Evolutionary conservation across 2,797 vertebrate species (phyloP).

Genomic region (Acrocephalus scirpaceus): DNA sequence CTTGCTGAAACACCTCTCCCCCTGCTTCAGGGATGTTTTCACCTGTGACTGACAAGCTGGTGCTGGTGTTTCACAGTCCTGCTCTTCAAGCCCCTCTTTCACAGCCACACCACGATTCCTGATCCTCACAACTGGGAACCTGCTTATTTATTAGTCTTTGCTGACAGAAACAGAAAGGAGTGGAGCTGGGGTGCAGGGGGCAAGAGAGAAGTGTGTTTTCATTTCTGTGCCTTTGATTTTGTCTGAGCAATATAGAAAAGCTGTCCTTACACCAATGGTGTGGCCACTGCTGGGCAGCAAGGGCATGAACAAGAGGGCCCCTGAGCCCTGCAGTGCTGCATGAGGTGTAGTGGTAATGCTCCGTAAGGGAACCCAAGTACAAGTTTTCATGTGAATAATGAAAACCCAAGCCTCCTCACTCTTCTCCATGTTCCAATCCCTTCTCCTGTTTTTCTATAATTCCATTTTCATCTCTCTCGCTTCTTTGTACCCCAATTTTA

Average conservation of each 20-base stretch:
- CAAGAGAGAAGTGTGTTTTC: neutral
- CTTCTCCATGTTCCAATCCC: neutral
- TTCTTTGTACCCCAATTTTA: neutral
- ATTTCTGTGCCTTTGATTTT: neutral
- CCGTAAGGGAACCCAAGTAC: fast-evolving
- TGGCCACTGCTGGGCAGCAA: neutral
- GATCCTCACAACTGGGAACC: neutral
- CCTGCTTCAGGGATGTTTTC: neutral
- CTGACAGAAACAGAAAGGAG: neutral
- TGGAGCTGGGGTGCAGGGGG: no score
- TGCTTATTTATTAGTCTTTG: neutral
- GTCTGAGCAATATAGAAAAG: neutral
- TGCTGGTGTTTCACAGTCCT: neutral
- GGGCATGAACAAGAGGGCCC: fast-evolving
- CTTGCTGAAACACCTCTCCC: neutral
- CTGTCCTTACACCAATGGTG: neutral
- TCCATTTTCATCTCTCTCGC: neutral
- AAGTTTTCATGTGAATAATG: neutral
- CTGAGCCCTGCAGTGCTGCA: neutral
- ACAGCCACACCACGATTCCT: neutral
- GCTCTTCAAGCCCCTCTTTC: neutral
- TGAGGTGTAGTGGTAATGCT: neutral
- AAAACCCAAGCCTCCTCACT: neutral
- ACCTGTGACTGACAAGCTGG: fast-evolving
- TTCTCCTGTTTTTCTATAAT: neutral